A percentile compares a stretch with the other conserved stretches of the same genome.
These are phyloP conservation scores for Gyrodactylus bullatarudis DNA, from an alignment of 1,140 invertebrate species.

Conservation along the genomic window DNA sequence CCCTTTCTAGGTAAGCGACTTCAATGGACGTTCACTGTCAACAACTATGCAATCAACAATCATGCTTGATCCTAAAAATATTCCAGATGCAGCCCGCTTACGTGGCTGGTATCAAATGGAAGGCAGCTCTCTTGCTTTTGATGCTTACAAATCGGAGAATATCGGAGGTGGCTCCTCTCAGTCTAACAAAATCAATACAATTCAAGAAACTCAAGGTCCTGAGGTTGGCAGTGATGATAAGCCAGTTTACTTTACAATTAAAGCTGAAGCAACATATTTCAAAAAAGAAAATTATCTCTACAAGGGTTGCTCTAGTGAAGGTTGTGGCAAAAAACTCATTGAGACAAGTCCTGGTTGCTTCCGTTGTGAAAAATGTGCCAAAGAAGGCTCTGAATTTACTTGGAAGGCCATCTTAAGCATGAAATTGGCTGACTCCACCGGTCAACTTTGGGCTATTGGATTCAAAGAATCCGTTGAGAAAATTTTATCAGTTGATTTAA, in stretches of 20 bases:
- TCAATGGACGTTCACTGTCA: conserved; percentile 19
- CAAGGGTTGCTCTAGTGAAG: conserved; percentile 43
- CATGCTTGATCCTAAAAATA: conserved; percentile 41
- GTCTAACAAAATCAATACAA: not conserved
- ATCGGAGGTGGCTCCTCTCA: conserved; percentile 11
- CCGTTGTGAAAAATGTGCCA: conserved; percentile 67
- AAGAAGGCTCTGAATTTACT: conserved; percentile 44
- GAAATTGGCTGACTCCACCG: not conserved
- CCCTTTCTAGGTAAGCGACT: no score
- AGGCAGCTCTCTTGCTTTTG: conserved; percentile 18
- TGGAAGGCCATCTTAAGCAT: conserved; percentile 38
- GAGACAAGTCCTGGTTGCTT: conserved; percentile 52
- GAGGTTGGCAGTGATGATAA: conserved; percentile 24
- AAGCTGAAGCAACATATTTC: conserved; percentile 33
- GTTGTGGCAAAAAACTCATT: conserved; percentile 64
- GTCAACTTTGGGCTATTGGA: not conserved
- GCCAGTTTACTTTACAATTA: conserved; percentile 38
- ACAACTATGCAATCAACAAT: conserved; percentile 16
- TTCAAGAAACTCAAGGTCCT: conserved; percentile 8
- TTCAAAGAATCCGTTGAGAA: not conserved
- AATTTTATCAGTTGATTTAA: not conserved
- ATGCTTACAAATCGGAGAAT: conserved; percentile 8
- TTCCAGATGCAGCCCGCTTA: conserved; percentile 44
- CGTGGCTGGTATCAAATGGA: conserved; percentile 56
- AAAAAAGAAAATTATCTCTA: conserved; percentile 37